Evolutionary conservation across 2,113 vertebrate species (phyloP), one percentile per base, ranked within the genome.

Genomic region (Sceloporus undulatus): DNA sequence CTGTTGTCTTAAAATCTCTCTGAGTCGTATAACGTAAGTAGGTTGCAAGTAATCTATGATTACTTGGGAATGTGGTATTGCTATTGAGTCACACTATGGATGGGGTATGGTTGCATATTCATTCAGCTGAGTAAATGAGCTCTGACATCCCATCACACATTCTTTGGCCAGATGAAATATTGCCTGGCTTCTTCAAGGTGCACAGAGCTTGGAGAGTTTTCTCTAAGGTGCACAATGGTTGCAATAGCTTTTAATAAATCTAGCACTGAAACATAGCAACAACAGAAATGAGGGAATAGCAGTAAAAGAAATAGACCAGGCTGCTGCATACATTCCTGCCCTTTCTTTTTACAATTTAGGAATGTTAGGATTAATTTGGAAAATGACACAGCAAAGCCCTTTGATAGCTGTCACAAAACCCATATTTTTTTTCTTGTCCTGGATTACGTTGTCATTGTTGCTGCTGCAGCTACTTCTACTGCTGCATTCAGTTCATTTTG

Each of bases 11-110:
- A 74, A 87, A 93, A 59, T 79, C 87, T 54, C 66, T 91, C 56
- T 87, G 88, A 91, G 78, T 5, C 11, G 87, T 62, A 85, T 71
- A 90, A 83, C 84, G 75, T 74, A 34, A 91, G 92, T 87, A 93
- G 90, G 87, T 94, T 93, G 52, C 59, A 68, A 91, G 80, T 38
- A 71, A 94, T 90, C 88, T 93, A 81, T 68, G 91, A 87, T 91
- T 92, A 89, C 74, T 93, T 87, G 7, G 40, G 42, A 23, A 9
- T 48, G 76, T 92, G 92, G 91, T 52, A 34, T 93, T 92, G 85
- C 89, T 93, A 52, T 86, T 91, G 86, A 85, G 80, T 87, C 79
- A 91, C 92, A 92, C 93, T 84, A 71, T 86, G 68, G 70, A 66
- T 82, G 42, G 79, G 85, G 91, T n/a, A 38, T 75, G 83, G 91